These are phyloP conservation scores for Apodemus agrarius DNA, from an alignment of 2,797 vertebrate genomes.

Conservation along the genomic window DNA sequence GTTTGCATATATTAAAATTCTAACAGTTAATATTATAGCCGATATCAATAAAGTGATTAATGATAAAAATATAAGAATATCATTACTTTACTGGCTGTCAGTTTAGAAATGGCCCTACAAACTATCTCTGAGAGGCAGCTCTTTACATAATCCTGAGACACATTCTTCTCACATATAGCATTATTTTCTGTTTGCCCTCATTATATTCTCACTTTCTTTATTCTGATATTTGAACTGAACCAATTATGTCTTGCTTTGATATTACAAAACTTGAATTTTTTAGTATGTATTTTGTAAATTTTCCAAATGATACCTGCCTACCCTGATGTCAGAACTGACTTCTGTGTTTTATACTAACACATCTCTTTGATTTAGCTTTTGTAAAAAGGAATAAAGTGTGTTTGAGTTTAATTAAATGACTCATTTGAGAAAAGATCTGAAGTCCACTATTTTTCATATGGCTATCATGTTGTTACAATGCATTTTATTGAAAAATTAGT, in stretches of 20 bases:
- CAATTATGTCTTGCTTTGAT: not conserved
- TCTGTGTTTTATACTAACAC: not conserved
- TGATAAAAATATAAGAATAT: not conserved
- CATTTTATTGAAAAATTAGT: slow-evolving; percentile 20
- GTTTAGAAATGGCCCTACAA: not conserved
- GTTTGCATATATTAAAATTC: not conserved
- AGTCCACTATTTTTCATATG: slow-evolving; percentile 35
- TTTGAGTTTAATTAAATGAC: not conserved
- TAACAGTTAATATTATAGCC: not conserved
- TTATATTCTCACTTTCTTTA: not conserved
- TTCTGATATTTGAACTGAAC: not conserved
- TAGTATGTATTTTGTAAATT: not conserved
- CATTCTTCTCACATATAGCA: not conserved
- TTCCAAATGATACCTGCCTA: not conserved
- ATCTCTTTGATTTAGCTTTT: not conserved
- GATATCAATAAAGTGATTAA: not conserved
- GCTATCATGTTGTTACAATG: not conserved
- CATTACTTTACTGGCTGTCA: not conserved
- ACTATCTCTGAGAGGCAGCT: not conserved
- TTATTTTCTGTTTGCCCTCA: not conserved
- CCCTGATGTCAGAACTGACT: not conserved
- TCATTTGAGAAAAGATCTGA: not conserved
- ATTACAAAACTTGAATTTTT: not conserved
- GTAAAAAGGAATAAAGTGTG: not conserved
- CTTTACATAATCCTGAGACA: not conserved